Percentiles rank a stretch among this genome's conserved stretches.
phyloP scores from a whole-genome alignment of 2,888 invertebrate genomes.

The Chrysolina americana region DNA sequence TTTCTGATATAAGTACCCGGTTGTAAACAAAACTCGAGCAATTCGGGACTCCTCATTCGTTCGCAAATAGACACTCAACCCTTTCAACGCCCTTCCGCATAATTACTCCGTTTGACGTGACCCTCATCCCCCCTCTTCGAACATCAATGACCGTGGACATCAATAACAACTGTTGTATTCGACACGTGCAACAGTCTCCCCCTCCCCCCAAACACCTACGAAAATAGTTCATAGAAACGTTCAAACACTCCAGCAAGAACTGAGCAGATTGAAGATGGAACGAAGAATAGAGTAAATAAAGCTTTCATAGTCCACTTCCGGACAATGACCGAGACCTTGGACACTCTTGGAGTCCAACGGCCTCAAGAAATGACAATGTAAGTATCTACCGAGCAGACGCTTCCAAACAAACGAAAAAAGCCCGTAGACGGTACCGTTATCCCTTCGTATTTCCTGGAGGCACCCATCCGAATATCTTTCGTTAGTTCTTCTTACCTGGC shows the following conservation, averaged over 20 bases:
- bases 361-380: constrained; percentile 57
- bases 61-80: background rate
- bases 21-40: background rate
- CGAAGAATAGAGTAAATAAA: constrained; percentile 29
- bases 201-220: background rate
- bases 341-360: constrained; percentile 59
- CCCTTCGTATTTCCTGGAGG: background rate
- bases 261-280: constrained; percentile 19
- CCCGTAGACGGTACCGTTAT: background rate
- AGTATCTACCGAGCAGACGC: constrained; percentile 32
- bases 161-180: constrained; percentile 14
- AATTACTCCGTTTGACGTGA: background rate
- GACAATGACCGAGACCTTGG: constrained; percentile 61
- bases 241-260: background rate
- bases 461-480: background rate
- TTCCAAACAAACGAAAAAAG: constrained; percentile 29
- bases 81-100: background rate
- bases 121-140: background rate
- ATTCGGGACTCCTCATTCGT: background rate
- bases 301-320: constrained; percentile 56
- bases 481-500: constrained; percentile 53
- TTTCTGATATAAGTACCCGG: no score
- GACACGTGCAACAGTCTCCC: background rate
- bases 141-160: constrained; percentile 5
- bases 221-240: constrained; percentile 14